phyloP scores from a whole-genome alignment of 2,888 invertebrate species.

The Endotricha flammealis region DNA sequence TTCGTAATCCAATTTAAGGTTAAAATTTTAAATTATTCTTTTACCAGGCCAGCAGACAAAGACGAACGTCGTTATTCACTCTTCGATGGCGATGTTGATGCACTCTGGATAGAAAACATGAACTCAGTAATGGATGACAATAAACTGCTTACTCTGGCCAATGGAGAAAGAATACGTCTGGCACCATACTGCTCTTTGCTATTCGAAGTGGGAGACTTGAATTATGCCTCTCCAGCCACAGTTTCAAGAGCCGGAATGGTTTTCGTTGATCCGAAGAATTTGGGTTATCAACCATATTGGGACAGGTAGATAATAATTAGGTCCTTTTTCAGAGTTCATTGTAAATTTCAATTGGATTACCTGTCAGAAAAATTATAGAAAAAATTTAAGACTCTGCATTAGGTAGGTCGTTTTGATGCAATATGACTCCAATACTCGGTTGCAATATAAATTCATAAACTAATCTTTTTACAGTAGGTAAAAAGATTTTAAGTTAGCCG shows the following conservation, averaged over 20 bases:
- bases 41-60: constrained; percentile 80
- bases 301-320: too few relatives aligned
- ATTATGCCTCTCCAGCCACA: constrained; percentile 94
- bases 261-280: constrained; percentile 93
- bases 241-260: constrained; percentile 97
- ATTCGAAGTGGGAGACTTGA: constrained; percentile 94
- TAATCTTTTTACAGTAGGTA: too few relatives aligned
- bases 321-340: too few relatives aligned
- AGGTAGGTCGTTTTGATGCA: too few relatives aligned
- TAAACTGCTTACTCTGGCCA: constrained; percentile 91
- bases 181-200: constrained; percentile 89
- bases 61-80: constrained; percentile 89
- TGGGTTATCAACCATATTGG: constrained; percentile 93
- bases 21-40: too few relatives aligned
- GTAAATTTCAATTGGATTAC: too few relatives aligned
- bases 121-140: constrained; percentile 98
- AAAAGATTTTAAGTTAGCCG: too few relatives aligned
- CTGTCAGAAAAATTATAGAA: too few relatives aligned
- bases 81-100: constrained; percentile 96
- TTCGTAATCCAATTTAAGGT: too few relatives aligned
- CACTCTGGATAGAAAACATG: constrained; percentile 98
- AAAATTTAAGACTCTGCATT: too few relatives aligned
- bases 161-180: constrained; percentile 91
- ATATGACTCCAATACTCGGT: too few relatives aligned
- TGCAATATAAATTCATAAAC: too few relatives aligned